Evolutionary conservation across 2,113 vertebrate genomes (phyloP), one percentile per base, ranked within the genome.

Genomic region (Cyprinus carpio): DNA sequence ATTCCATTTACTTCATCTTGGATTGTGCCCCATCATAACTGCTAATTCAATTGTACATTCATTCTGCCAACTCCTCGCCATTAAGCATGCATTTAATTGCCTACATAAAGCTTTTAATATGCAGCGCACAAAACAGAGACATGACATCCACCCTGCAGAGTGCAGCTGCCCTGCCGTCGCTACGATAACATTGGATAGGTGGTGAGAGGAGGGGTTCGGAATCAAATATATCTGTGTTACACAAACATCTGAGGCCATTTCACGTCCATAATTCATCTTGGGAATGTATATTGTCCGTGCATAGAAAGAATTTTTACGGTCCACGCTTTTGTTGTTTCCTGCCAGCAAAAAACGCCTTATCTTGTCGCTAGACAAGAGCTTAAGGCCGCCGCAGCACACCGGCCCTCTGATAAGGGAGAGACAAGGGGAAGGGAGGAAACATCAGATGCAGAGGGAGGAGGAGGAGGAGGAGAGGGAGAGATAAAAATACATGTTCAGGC

Each of bases 41-140:
- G 95, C 95, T 98, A 98, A 98, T 98, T 98, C 96, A 98, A 97
- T 97, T 95, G 95, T 95, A 93, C 93, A 87, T 95, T 96, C 95
- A 94, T 96, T 96, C 95, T 97, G 97, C 96, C 96, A 97, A 95
- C 96, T 97, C 96, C 78, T 94, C 92, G 95, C 96, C 96, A 97
- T 98, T 98, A 98, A 95, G 96, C 96, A 91, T 94, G 94, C 95
- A 95, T 98, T 98, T 98, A 98, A 98, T 99, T 97, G 96, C 96
- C 94, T 95, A 95, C 95, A 96, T 96, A 96, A 97, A 97, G 97
- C 96, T 96, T 95, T 99, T 98, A 97, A 98, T 98, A 99, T 98
- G 96, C 96, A 96, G 95, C 92, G 83, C 95, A 97, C 96, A 97
- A 96, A 96, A 87, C 85, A 91, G 91, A 91, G 94, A 95, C 93